Percentiles rank a stretch among this genome's conserved stretches.
phyloP scores from a whole-genome alignment of 2,797 vertebrate genomes.

The Poeciliopsis paucimaculata region DNA sequence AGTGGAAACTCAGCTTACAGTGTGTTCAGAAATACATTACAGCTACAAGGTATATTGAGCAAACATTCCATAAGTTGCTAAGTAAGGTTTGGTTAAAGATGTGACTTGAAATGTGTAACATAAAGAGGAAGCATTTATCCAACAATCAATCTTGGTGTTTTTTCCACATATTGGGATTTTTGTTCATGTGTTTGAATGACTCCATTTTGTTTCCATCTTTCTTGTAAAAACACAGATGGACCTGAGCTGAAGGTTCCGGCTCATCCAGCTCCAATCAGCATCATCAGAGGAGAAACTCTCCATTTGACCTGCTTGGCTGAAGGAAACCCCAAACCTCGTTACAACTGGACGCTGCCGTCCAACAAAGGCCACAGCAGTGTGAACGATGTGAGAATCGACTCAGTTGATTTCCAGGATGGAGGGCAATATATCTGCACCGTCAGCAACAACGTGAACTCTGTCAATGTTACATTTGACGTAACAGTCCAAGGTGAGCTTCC shows the following conservation, averaged over 20 bases:
- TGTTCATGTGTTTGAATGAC: background rate
- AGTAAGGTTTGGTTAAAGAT: background rate
- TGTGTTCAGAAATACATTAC: background rate
- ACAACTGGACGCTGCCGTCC: conserved; percentile 36
- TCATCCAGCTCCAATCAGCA: fast-evolving
- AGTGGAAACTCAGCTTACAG: no score
- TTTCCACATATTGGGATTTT: background rate
- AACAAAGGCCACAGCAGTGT: fast-evolving
- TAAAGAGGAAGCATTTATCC: background rate
- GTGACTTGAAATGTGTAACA: background rate
- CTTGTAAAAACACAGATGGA: conserved; percentile 36
- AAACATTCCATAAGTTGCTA: background rate
- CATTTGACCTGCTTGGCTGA: conserved; percentile 44
- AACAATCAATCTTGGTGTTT: background rate
- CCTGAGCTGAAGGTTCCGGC: background rate
- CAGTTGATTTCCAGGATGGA: background rate
- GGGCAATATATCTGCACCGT: conserved; percentile 39
- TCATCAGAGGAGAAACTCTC: conserved; percentile 28
- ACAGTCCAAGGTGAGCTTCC: conserved; percentile 46
- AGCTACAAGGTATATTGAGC: background rate
- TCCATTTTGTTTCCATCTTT: background rate
- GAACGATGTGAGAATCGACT: background rate
- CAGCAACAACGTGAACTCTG: fast-evolving
- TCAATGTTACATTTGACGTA: background rate
- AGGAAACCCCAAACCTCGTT: conserved; percentile 58